Percentiles rank a stretch among this genome's conserved stretches.
Conservation (phyloP, 2,113 vertebrate genomes). For the Maccullochella peelii region DNA sequence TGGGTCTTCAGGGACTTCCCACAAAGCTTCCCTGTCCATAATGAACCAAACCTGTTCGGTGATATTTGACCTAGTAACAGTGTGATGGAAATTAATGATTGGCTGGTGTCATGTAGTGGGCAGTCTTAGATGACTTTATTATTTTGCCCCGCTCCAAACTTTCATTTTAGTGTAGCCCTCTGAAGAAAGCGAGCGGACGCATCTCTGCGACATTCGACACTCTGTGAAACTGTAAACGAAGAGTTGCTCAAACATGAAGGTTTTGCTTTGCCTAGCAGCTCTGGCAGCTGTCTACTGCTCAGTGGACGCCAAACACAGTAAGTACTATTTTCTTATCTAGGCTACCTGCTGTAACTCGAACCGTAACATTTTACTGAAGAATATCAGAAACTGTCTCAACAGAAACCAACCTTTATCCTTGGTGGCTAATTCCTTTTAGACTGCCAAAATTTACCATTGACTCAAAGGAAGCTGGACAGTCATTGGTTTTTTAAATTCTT, state of each 20-base stretch:
- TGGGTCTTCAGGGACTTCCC: neutral
- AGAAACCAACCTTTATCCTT: neutral
- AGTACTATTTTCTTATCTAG: constrained; percentile 44
- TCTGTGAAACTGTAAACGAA: rapidly evolving
- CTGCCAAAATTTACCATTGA: no score
- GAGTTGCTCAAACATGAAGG: neutral
- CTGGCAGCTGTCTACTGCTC: neutral
- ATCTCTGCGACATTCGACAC: rapidly evolving
- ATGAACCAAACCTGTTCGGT: constrained; percentile 40
- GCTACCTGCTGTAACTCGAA: neutral
- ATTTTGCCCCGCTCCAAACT: rapidly evolving
- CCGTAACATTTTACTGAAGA: neutral
- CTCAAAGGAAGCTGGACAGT: no score
- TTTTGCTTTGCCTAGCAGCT: rapidly evolving
- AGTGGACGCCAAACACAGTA: constrained; percentile 4
- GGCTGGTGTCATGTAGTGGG: constrained; percentile 36
- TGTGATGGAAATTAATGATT: constrained; percentile 20
- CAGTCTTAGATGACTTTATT: rapidly evolving
- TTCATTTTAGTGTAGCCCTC: neutral
- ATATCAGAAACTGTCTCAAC: neutral
- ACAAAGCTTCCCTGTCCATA: neutral
- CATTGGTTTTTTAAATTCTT: no score
- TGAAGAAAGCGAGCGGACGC: rapidly evolving
- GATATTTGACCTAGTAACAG: constrained; percentile 60
- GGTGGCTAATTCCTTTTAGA: no score